Base-by-base conservation (phyloP, 2,888 invertebrate genomes). In the Drosophila tripunctata region DNA sequence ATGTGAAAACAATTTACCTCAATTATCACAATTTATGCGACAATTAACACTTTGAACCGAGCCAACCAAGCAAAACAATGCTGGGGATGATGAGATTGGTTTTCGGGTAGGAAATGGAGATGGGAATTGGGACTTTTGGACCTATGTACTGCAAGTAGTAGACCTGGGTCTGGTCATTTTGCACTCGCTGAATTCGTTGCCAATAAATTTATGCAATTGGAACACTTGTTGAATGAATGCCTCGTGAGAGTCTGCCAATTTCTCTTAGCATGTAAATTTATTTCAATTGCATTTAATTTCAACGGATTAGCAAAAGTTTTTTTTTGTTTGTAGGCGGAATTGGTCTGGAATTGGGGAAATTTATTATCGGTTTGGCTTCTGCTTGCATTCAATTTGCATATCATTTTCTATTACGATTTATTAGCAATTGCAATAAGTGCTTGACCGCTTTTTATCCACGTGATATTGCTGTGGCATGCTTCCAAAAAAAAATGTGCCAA, bases 231-330 rank as follows among this genome's bases (percentile, higher is more conserved):
- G 86, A 74, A 79, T 74, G 65, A 27, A 10, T 65, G 57, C 56
- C 50, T 19, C 60, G 30, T 12, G 56, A 51, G 57, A 61, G 55
- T 67, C 43, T 57, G 67, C 66, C 81, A 68, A 78, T 70, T 77
- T 77, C 78, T 75, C 78, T 75, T 65, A 54, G 55, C 64, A 87
- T 83, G 78, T 58, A 71, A 83, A 72, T 83, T 83, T 84, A 80
- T 84, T 84, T 83, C 82, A 83, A 83, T 83, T 83, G 84, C 78
- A 83, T 83, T 83, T 83, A 78, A 83, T 83, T 83, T 83, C 78
- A 67, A 61, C 41, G 84, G 82, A 83, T 83, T 86, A 83, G 81
- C 63, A 58, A 66, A 84, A 58, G 50, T 47, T 51, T 40, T n/a
- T n/a, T n/a, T n/a, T n/a, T n/a, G n/a, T n/a, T 12, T 24, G 15